Conservation (phyloP, 2,888 invertebrate species). For the Miltochrista miniata region DNA sequence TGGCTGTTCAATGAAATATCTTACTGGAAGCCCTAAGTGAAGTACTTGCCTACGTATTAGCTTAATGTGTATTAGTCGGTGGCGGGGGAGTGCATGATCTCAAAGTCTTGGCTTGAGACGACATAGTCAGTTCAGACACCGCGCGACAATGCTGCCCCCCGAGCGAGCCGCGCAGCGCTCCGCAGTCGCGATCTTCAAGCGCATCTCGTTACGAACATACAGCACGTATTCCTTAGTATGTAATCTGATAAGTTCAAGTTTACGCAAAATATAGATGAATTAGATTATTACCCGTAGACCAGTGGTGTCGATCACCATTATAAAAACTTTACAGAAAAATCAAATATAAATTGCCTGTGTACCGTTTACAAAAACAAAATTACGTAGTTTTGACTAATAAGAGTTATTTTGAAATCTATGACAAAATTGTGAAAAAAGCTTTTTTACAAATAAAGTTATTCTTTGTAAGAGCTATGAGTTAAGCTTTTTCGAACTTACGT, state of each 20-base stretch:
- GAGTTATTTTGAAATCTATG: background rate
- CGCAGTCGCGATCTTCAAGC: slow-evolving; percentile 75
- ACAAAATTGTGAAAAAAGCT: too few species aligned
- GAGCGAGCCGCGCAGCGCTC: slow-evolving; percentile 71
- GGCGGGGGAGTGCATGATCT: slow-evolving; percentile 61
- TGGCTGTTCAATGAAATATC: background rate
- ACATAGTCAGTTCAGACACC: slow-evolving; percentile 65
- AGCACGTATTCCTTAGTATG: slow-evolving; percentile 80
- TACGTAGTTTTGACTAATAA: too few species aligned
- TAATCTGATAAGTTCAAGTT: slow-evolving; percentile 36
- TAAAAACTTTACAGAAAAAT: background rate
- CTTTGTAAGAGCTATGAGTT: too few species aligned
- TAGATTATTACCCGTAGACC: background rate
- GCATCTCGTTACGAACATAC: slow-evolving; percentile 70
- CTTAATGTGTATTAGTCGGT: slow-evolving; percentile 14
- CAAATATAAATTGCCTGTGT: background rate
- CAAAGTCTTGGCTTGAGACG: slow-evolving; percentile 22
- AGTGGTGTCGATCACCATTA: background rate
- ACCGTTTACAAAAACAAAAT: background rate
- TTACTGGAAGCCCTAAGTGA: slow-evolving; percentile 13
- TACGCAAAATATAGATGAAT: background rate
- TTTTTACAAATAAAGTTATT: background rate
- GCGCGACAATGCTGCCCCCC: slow-evolving; percentile 75
- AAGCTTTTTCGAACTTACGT: too few species aligned
- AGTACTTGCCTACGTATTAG: slow-evolving; percentile 7